These are phyloP conservation scores for Epistrophe grossulariae DNA, from an alignment of 2,888 invertebrate genomes.

Conservation along the genomic window DNA sequence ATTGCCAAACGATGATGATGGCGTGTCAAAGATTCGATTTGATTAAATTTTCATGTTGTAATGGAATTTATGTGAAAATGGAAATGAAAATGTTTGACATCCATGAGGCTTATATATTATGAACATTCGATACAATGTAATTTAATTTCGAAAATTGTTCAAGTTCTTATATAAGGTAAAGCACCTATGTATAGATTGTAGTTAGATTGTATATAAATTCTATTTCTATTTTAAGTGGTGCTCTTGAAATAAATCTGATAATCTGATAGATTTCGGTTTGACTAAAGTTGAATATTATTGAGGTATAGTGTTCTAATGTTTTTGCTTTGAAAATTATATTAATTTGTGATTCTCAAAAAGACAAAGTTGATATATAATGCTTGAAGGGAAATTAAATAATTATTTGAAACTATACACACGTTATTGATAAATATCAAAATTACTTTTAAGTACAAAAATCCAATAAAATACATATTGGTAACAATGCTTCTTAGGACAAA, in stretches of 20 bases:
- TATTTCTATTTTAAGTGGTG: background rate
- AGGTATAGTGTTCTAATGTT: background rate
- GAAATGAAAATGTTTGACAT: slow-evolving; percentile 2
- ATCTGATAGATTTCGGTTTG: slow-evolving; percentile 2
- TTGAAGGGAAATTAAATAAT: too few species aligned
- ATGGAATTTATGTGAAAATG: slow-evolving; percentile 27
- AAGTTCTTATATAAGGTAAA: background rate
- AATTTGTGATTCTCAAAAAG: background rate
- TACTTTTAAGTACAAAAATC: too few species aligned
- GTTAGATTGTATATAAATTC: too few species aligned
- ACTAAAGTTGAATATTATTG: background rate
- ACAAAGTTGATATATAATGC: too few species aligned
- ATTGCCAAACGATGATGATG: slow-evolving; percentile 21
- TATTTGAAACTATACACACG: too few species aligned
- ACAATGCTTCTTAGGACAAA: too few species aligned
- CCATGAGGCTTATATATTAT: background rate
- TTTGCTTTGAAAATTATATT: background rate
- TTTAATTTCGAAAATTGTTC: background rate
- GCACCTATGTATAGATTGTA: background rate
- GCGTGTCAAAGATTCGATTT: slow-evolving; percentile 36
- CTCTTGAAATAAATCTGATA: background rate
- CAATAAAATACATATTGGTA: too few species aligned
- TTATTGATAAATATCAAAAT: too few species aligned
- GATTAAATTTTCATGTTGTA: slow-evolving; percentile 29
- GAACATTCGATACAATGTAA: slow-evolving; percentile 17